phyloP scores from a whole-genome alignment of 1,140 invertebrate genomes.

The Cyphomyrmex costatus region DNA sequence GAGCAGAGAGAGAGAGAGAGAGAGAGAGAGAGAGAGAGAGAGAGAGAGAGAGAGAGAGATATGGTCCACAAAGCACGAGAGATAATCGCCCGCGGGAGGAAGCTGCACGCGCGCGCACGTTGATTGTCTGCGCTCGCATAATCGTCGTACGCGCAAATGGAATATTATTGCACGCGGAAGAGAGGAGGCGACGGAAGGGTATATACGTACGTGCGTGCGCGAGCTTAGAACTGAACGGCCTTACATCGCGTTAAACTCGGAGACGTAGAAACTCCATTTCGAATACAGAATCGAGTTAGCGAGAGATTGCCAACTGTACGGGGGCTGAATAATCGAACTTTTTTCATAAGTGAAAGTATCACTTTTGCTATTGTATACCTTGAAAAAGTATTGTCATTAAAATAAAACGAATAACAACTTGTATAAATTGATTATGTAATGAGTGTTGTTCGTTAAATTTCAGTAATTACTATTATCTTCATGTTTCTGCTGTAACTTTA shows the following conservation, averaged over 20 bases:
- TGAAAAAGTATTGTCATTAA: neutral
- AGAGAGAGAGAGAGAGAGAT: neutral
- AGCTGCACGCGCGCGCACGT: slow-evolving; percentile 24
- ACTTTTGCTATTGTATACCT: neutral
- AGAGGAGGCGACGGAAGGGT: neutral
- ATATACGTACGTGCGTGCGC: slow-evolving; percentile 2
- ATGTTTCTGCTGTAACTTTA: neutral
- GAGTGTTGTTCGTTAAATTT: neutral
- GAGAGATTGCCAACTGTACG: slow-evolving; percentile 35
- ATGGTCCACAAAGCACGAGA: slow-evolving; percentile 25
- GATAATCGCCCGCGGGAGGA: slow-evolving; percentile 51
- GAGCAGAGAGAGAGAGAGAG: neutral
- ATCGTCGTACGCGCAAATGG: slow-evolving; percentile 55
- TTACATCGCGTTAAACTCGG: slow-evolving; percentile 52
- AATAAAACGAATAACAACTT: neutral
- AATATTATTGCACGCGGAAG: slow-evolving; percentile 51
- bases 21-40: neutral
- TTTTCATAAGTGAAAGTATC: slow-evolving; percentile 24
- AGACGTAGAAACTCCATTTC: slow-evolving; percentile 49
- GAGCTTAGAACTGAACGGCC: slow-evolving; percentile 48
- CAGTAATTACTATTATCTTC: neutral
- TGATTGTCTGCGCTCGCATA: slow-evolving; percentile 62
- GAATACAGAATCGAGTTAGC: slow-evolving; percentile 54
- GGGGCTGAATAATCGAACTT: slow-evolving; percentile 2
- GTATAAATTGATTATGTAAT: neutral